Conservation (phyloP, 2,113 vertebrate species). For the Irena cyanogastra region DNA sequence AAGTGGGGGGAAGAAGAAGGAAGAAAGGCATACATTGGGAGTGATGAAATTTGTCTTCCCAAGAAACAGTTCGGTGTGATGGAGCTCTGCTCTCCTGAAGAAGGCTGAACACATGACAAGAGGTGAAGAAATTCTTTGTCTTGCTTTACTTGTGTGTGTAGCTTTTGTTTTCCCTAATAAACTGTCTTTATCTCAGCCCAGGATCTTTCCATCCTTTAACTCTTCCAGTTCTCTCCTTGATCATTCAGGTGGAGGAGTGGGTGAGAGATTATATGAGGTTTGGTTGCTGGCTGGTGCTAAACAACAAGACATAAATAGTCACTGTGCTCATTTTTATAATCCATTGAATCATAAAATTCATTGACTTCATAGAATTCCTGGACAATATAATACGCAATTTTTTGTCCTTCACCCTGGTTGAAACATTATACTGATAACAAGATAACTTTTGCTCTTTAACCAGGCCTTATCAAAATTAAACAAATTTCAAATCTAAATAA, state of each 20-base stretch:
- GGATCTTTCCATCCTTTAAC: not conserved
- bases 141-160: not conserved
- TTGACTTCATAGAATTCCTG: too few relatives aligned
- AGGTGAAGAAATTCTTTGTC: not conserved
- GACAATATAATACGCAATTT: not conserved
- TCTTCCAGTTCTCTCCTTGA: accelerated
- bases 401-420: not conserved
- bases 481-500: not conserved
- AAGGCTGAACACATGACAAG: not conserved
- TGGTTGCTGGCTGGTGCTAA: not conserved
- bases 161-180: not conserved
- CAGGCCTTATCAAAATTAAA: not conserved
- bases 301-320: not conserved
- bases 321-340: not conserved
- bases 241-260: not conserved
- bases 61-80: not conserved
- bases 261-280: not conserved
- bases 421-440: not conserved
- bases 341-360: too few relatives aligned
- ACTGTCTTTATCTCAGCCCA: not conserved
- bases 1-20: not conserved
- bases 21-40: not conserved
- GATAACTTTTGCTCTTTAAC: not conserved
- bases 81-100: not conserved
- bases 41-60: not conserved